Conservation (phyloP, 2,888 invertebrate species). For the Pollenia amentaria region DNA sequence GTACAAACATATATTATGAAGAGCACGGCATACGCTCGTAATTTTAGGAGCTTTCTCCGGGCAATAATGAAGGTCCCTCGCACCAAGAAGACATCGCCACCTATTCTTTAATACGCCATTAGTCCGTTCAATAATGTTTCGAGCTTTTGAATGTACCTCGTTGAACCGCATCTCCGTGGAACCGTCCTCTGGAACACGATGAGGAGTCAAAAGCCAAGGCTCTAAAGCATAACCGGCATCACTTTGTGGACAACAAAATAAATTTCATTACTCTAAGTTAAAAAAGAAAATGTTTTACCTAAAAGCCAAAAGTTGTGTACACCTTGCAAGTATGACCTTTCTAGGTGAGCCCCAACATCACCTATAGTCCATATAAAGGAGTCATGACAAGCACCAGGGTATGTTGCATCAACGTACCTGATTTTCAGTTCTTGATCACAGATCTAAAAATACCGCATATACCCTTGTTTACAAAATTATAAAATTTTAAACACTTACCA, state of each 20-base stretch:
- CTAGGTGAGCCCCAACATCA: conserved; percentile 52
- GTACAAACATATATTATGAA: no score
- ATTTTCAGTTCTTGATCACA: conserved; percentile 54
- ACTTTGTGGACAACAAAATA: no score
- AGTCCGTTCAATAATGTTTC: no score
- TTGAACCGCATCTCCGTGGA: conserved; percentile 51
- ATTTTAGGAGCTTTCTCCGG: no score
- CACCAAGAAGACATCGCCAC: no score
- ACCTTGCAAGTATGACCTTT: conserved; percentile 34
- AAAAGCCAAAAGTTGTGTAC: conserved; percentile 50
- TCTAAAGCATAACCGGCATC: conserved; percentile 45
- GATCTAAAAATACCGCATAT: conserved; percentile 34
- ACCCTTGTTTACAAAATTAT: conserved; percentile 1
- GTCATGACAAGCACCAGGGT: conserved; percentile 59
- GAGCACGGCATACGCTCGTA: no score
- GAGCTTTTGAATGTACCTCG: conserved; percentile 56
- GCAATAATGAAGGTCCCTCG: no score
- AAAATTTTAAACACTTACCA: conserved; percentile 23
- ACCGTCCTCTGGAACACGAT: conserved; percentile 45
- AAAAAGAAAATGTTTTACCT: no score
- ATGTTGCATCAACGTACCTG: conserved; percentile 28
- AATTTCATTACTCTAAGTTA: no score
- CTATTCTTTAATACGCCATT: no score
- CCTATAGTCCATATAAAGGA: conserved; percentile 61
- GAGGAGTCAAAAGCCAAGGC: conserved; percentile 30